Evolutionary conservation across 1,140 invertebrate species (phyloP), one percentile per base, ranked within the genome.

Genomic region (Pseudomyrmex flavicornis): DNA sequence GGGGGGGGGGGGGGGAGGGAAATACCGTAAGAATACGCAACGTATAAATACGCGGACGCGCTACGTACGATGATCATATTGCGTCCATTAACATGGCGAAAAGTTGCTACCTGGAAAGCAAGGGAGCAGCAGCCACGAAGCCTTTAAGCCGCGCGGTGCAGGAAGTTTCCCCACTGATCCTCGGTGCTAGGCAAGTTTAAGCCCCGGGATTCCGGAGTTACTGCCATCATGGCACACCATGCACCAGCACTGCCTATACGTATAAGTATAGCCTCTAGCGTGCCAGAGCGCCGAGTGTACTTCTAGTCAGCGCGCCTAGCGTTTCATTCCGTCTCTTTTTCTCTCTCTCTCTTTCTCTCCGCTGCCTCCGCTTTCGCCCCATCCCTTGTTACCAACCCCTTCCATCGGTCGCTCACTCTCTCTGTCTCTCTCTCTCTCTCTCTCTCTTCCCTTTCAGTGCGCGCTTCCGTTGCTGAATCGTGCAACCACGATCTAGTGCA

Each of bases 151-250:
- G 89, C 93, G 89, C 86, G 92, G 91, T 75, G 85, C 93, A 92
- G 92, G 90, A 94, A 94, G 92, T 94, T 94, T 94, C 90, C 93
- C 84, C 93, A 92, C 93, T 94, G 93, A 94, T 94, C 94, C 94
- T 93, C 92, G 86, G 84, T 86, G 91, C 92, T 84, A 86, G 88
- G 90, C 85, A 87, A 83, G 91, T 92, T 94, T 94, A 94, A 94
- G 94, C 94, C 92, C 93, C 35, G 87, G 94, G 94, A 94, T 94
- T 94, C 91, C 89, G 90, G 93, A 94, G 93, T 94, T 94, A 94
- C 93, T 93, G 92, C 93, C 92, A 90, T 92, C 93, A 93, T 90
- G 90, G 90, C 90, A 92, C 90, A 92, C 91, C 93, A 93, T 93
- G 93, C 92, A 92, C 91, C 92, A 35, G 5, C 35, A 93, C 73